Base-by-base conservation (phyloP, 2,113 vertebrate genomes). In the Ardeotis arabs region DNA sequence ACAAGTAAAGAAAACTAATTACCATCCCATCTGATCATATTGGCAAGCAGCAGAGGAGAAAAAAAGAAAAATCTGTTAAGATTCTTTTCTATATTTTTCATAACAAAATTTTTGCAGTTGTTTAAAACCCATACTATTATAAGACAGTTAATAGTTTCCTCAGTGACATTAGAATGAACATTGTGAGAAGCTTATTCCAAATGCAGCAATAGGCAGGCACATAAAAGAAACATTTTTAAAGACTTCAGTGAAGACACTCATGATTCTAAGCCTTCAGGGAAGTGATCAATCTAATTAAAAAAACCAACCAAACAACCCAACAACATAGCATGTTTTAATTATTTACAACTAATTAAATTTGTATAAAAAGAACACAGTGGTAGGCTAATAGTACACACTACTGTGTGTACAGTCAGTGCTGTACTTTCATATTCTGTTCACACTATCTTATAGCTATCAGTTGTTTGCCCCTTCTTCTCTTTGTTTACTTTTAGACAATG, bases 21-120 rank as follows among this genome's bases (percentile, higher is more conserved):
- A 99, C 99, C 99, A 99, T 99, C 98, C 99, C 97, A 99, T 98
- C 99, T 99, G 99, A 98, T 97, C 95, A 96, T 84, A 98, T 98
- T 92, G 98, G 99, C 98, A 95, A 97, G 97, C 96, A 95, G 94
- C 50, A 98, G 92, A 98, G 94, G 95, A 98, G 53, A 92, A 70
- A 87, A 93, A 93, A 78, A 92, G 64, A 93, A 93, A 93, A 88
- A 89, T 45, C 41, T 59, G 87, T 97, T 97, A 98, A 87, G 72
- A 64, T 83, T 67, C 15, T 53, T 84, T 56, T 55, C 49, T 66
- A 9, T 66, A 75, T 56, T 82, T 82, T 82, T 84, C 28, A 18
- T 10, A 63, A 59, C 12, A 44, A 52, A 3, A 4, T 8, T n/a
- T 93, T 59, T 52, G 23, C 79, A 93, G 21, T 16, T 69, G 16